Base-by-base conservation (phyloP, 2,797 vertebrate genomes). In the Eptatretus atami region DNA sequence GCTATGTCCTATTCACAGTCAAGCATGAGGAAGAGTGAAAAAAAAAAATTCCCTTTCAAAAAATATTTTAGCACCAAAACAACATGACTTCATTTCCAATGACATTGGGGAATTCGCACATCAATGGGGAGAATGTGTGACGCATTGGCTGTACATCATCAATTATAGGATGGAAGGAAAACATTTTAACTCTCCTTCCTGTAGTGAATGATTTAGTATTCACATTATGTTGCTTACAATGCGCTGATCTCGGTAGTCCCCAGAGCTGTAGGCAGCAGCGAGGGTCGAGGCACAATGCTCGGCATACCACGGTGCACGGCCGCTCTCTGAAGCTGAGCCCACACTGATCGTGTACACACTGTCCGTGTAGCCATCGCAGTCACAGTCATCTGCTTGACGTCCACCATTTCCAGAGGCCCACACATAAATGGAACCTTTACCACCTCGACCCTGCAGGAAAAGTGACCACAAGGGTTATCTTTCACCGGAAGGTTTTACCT, bases 391-490 rank as follows among this genome's bases (percentile, higher is more conserved):
- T 2, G 85, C 90, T 74, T 95, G 90, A 53, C 84, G 83, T 2
- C 90, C 88, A n/a, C 90, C 90, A 0, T 95, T 98, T 65, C 90
- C 88, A 1, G 90, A 98, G 12, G 88, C 90, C 90, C 88, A 98
- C 24, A 94, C 86, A 1, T 92, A 98, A 73, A 98, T 90, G 65
- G 87, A 98, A 54, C 90, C 90, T 73, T 85, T 95, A 53, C 90
- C 88, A 55, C 80, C 81, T n/a, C 86, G 82, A 3, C 90, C 90
- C 90, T 98, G 64, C 53, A 66, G 31, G 25, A 10, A 25, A 25
- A 25, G 12, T 61, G 10, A 61, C 57, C n/a, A 44, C 31, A 44
- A 44, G 31, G 31, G 31, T 44, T 2, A 44, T 44, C 31, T 44
- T 44, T 44, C 31, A 5, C 31, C 6, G 31, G 4, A 4, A 44